A percentile compares a stretch with the other conserved stretches of the same genome.
phyloP scores from a whole-genome alignment of 2,113 vertebrate species.

The Passer domesticus region DNA sequence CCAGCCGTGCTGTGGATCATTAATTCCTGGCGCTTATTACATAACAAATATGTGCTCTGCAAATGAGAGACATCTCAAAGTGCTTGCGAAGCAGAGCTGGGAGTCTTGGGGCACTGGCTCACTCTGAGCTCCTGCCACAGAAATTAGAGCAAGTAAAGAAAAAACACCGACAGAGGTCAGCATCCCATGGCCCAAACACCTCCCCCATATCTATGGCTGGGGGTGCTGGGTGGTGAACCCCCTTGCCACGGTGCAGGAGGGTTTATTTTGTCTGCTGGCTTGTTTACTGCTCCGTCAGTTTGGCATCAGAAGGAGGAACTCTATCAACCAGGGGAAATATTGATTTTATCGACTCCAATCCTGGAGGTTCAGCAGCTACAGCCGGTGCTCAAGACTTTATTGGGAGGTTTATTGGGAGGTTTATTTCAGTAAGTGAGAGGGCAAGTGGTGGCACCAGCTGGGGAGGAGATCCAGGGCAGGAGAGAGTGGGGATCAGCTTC shows the following conservation, averaged over 20 bases:
- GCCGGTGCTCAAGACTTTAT: neutral
- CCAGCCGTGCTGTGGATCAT: constrained; percentile 51
- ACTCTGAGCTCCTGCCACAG: neutral
- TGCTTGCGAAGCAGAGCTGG: neutral
- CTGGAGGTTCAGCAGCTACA: constrained; percentile 45
- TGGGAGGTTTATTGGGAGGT: constrained; percentile 48
- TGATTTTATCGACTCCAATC: constrained; percentile 54
- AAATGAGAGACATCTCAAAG: constrained; percentile 55
- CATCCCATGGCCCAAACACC: accelerated
- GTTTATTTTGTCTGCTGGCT: neutral
- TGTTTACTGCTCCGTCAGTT: neutral
- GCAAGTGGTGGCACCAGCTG: neutral
- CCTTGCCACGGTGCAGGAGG: neutral
- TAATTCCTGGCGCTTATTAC: constrained; percentile 71
- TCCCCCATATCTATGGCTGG: accelerated
- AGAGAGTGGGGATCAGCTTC: neutral
- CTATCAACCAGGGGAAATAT: constrained; percentile 53
- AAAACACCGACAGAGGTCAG: neutral
- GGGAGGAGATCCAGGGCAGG: neutral
- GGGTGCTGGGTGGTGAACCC: neutral
- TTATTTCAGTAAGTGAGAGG: constrained; percentile 25
- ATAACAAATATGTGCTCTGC: constrained; percentile 75
- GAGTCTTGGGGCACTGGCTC: neutral
- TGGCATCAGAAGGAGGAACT: constrained; percentile 17
- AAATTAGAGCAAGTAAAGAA: neutral